Conservation (phyloP, 1,140 invertebrate species). For the Orius laevigatus region DNA sequence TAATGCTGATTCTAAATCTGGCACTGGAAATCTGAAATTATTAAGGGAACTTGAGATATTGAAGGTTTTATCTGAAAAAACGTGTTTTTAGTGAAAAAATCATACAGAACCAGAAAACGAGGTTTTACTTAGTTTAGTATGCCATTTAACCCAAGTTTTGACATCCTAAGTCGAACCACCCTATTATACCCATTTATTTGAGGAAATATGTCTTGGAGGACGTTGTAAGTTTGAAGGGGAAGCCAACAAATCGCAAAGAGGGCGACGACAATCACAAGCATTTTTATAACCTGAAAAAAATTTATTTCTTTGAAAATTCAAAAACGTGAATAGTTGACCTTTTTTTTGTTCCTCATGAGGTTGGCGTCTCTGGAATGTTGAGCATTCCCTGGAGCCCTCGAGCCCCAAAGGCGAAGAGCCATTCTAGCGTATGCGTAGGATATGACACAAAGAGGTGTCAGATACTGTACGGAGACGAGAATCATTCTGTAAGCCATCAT, state of each 20-base stretch:
- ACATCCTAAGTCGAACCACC: no score
- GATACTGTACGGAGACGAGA: conserved; percentile 47
- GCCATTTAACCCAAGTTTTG: no score
- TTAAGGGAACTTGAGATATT: no score
- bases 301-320: background rate
- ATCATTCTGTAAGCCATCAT: conserved; percentile 37
- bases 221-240: conserved; percentile 57
- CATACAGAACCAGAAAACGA: no score
- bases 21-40: no score
- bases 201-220: conserved; percentile 47
- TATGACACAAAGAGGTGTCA: conserved; percentile 58
- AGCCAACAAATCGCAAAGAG: conserved; percentile 66
- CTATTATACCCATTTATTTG: conserved; percentile 55
- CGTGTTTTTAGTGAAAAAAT: background rate
- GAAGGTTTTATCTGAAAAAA: no score
- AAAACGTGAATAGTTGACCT: conserved; percentile 40
- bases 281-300: conserved; percentile 58
- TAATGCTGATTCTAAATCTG: no score
- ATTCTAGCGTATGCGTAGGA: conserved; percentile 64
- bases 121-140: no score
- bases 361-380: conserved; percentile 55
- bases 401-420: conserved; percentile 55
- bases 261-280: conserved; percentile 61
- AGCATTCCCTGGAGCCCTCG: conserved; percentile 54
- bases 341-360: conserved; percentile 62